phyloP scores from a whole-genome alignment of 1,140 invertebrate genomes.

The Hetaerina americana region DNA sequence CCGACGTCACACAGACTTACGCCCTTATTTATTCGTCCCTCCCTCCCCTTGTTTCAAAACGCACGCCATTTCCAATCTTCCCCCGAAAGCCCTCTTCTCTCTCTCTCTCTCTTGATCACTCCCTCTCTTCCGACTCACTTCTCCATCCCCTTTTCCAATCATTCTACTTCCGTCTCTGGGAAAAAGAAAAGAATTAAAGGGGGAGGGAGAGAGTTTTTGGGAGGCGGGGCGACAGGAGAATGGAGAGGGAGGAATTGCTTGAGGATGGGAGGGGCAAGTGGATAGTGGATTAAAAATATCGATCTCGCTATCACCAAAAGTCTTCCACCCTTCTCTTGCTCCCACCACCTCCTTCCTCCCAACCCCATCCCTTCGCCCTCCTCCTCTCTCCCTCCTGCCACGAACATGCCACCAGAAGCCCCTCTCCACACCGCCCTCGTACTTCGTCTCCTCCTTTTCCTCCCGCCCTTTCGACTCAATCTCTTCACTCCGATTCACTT shows the following conservation, averaged over 20 bases:
- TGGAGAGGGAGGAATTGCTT: not conserved
- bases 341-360: not conserved
- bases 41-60: too few relatives aligned
- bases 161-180: not conserved
- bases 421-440: too few relatives aligned
- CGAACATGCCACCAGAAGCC: too few relatives aligned
- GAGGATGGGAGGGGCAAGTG: not conserved
- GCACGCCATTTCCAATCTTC: not conserved
- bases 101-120: not conserved
- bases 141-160: too few relatives aligned
- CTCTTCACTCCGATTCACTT: too few relatives aligned
- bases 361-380: too few relatives aligned
- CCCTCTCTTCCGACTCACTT: too few relatives aligned
- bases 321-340: not conserved
- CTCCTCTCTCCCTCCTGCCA: too few relatives aligned
- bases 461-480: too few relatives aligned
- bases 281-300: not conserved
- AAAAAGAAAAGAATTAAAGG: not conserved
- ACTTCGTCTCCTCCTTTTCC: too few relatives aligned
- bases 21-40: too few relatives aligned
- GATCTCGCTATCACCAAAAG: not conserved
- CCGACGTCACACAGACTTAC: not conserved
- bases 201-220: not conserved
- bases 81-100: not conserved
- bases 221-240: too few relatives aligned